Evolutionary conservation across 2,888 invertebrate species (phyloP), one percentile per base, ranked within the genome.

Genomic region (Caenorhabditis sp.): DNA sequence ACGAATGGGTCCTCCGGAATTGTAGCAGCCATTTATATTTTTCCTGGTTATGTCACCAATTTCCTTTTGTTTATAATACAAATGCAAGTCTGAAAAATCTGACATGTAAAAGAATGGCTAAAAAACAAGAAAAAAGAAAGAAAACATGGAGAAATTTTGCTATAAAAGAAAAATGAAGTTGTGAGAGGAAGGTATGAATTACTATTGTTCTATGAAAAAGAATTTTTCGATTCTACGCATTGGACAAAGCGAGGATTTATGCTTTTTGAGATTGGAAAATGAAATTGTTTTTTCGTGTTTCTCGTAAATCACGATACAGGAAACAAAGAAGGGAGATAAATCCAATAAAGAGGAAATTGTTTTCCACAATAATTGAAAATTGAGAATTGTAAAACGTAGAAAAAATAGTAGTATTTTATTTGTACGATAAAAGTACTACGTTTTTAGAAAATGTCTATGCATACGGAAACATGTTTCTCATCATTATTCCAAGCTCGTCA

Each of bases 1-100:
- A 68, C 31, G n/a, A 72, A 72, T 23, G 72, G 72, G 49, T 72
- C 72, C 52, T 72, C 72, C 8, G 72, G 72, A 36, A 31, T 31
- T 31, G 63, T 63, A 61, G 59, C 17, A 8, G 62, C 68, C 72
- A 72, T 72, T 14, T 49, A n/a, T 25, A 27, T 36, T 3, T 20
- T 25, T 26, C 3, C 23, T 31, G 8, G 25, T 57, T 49, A 20
- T 63, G 31, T 59, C 25, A 49, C 49, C 26, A 49, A 49, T 49
- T 38, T 20, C 1, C 49, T 14, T 56, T 25, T 17, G 8, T 12
- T n/a, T n/a, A n/a, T n/a, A n/a, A n/a, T n/a, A n/a, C n/a, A n/a
- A n/a, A n/a, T n/a, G n/a, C n/a, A n/a, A 12, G 31, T 52, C 53
- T 27, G 60, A 59, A 52, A 64, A 20, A 27, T 36, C 25, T 7